Evolutionary conservation across 2,797 vertebrate genomes (phyloP), one percentile per base, ranked within the genome.

Genomic region (Neomorphus geoffroyi): DNA sequence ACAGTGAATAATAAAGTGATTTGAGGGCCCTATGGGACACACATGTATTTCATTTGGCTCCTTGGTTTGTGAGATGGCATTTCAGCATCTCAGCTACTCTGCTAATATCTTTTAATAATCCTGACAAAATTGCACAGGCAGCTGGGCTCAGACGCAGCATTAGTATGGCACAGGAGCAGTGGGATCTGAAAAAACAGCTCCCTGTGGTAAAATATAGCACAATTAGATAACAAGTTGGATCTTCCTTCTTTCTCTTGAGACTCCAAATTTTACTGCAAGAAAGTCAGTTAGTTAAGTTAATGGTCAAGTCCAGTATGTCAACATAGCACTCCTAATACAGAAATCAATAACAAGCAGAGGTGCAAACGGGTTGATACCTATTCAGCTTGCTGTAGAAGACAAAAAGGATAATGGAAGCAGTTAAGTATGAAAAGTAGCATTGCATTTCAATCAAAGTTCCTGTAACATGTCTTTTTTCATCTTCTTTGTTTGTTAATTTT

Each of bases 71-170:
- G 75, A 86, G 70, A 45, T 89, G 75, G 46, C 37, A 81, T 88
- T 94, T 50, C 58, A 91, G 64, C 46, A 58, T 62, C 67, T 56
- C 74, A 91, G 33, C 50, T 37, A 24, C 21, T 3, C 80, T 90
- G 83, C 77, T 91, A 79, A 81, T 78, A 85, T 66, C 83, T 90
- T 94, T 79, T 94, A 91, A 95, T 96, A 93, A 86, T 48, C 86
- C 60, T 88, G 77, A 91, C 73, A 78, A 69, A 94, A 78, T 54
- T 95, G 54, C 86, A 56, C 6, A 21, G 66, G 51, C 73, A 84
- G 57, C 75, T 93, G 74, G 51, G 81, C 80, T 96, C 87, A 80
- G 72, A 24, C 46, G 53, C 75, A 58, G 21, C 53, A 24, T 80
- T 7, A 27, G 65, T 16, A 39, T 53, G 57, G 88, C 62, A 57